phyloP scores from a whole-genome alignment of 2,797 vertebrate species.

The Cetoscarus ocellatus region DNA sequence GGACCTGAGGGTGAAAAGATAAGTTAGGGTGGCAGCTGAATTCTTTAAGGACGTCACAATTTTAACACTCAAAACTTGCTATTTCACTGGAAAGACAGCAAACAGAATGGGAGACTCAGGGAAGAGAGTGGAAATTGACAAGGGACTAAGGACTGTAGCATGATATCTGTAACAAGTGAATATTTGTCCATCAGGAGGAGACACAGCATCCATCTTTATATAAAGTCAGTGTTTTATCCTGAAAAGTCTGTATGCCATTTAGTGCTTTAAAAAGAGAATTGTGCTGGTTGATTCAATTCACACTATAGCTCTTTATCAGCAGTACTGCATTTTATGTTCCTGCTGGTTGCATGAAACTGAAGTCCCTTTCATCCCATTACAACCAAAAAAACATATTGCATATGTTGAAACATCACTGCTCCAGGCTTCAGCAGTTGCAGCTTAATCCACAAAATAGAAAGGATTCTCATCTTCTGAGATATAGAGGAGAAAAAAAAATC shows the following conservation, averaged over 20 bases:
- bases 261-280: slow-evolving; percentile 15
- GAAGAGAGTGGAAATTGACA: no score
- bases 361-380: neutral
- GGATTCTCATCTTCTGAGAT: neutral
- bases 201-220: no score
- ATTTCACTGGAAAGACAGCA: no score
- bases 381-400: neutral
- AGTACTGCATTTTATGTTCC: neutral
- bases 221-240: no score
- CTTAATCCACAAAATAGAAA: slow-evolving; percentile 6
- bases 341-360: slow-evolving; percentile 18
- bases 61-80: no score
- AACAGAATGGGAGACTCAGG: no score
- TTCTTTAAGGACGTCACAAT: no score
- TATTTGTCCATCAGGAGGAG: no score
- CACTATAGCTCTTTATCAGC: slow-evolving; percentile 3
- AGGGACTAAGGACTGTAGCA: no score
- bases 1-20: no score
- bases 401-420: neutral
- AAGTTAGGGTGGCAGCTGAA: no score
- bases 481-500: slow-evolving; percentile 6
- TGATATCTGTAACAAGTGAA: no score
- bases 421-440: neutral
- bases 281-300: slow-evolving; percentile 20
- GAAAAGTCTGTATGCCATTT: neutral